phyloP scores from a whole-genome alignment of 2,888 invertebrate genomes.

The Hyposoter dolosus region DNA sequence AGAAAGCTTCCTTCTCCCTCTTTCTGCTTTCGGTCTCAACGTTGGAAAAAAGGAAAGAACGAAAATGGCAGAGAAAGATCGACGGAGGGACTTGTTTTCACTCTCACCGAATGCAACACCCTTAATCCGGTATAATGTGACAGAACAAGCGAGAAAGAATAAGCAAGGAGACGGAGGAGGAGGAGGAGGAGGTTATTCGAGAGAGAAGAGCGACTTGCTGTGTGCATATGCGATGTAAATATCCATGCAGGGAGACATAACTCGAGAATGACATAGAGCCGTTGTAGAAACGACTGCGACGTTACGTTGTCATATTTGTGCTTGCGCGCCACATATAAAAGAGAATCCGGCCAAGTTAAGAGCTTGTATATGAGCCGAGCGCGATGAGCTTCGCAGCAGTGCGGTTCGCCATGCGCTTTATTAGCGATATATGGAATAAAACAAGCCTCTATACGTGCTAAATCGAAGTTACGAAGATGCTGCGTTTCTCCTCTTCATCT shows the following conservation, averaged over 20 bases:
- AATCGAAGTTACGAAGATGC: slow-evolving; percentile 60
- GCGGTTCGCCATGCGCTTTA: slow-evolving; percentile 27
- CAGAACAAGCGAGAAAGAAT: slow-evolving; percentile 31
- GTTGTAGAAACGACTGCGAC: slow-evolving; percentile 33
- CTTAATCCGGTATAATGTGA: slow-evolving; percentile 67
- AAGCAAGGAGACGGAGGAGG: neutral
- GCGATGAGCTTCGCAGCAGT: slow-evolving; percentile 9
- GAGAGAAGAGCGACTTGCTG: neutral
- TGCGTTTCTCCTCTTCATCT: slow-evolving; percentile 31
- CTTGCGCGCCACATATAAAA: slow-evolving; percentile 21
- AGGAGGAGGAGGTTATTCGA: slow-evolving; percentile 10
- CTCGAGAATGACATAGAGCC: slow-evolving; percentile 50
- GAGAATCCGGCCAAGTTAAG: slow-evolving; percentile 20
- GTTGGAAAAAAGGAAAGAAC: slow-evolving; percentile 26
- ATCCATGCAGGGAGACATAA: slow-evolving; percentile 24
- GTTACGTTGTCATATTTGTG: slow-evolving; percentile 62
- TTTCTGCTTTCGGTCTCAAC: neutral
- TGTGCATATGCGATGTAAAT: neutral
- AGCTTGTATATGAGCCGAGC: neutral
- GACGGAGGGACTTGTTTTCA: slow-evolving; percentile 65
- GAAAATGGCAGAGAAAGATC: slow-evolving; percentile 17
- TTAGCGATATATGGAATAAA: slow-evolving; percentile 35
- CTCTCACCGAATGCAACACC: slow-evolving; percentile 71
- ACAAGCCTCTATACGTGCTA: slow-evolving; percentile 43
- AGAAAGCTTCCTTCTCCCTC: slow-evolving; percentile 3